Base-by-base conservation (phyloP, 2,113 vertebrate genomes). In the Otus sunia region DNA sequence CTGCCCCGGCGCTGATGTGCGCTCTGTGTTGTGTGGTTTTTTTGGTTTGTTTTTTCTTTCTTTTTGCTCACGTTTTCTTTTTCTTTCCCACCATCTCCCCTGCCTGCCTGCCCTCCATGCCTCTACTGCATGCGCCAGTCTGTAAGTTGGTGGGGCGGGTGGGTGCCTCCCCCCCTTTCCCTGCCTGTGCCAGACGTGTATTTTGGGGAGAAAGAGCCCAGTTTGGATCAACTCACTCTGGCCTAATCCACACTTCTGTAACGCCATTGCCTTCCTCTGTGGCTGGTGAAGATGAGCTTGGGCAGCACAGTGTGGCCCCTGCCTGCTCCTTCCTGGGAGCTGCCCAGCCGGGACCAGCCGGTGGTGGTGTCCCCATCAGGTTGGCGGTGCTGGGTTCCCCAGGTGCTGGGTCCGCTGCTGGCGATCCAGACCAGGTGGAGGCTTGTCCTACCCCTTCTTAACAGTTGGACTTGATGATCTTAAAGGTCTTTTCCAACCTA, bases 121-220 rank as follows among this genome's bases (percentile, higher is more conserved):
- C 94, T 95, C 71, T 97, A 98, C 98, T 98, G 98, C 98, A 97
- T 98, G 98, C 88, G 25, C 93, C 98, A 99, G 99, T 99, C 98
- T 99, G 99, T 99, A 99, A 99, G 99, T 98, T 96, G 98, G 90
- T 96, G 85, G 83, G 72, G 43, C 0, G 75, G 66, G 94, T 91
- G 80, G 73, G 88, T 0, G 0, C 73, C 82, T 83, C 67, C 73
- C 43, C 41, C 25, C 53, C 83, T 93, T 91, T 39, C 67, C 45
- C 82, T 92, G 85, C 81, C 81, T 58, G n/a, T 81, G 91, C 84
- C 5, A 5, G 74, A 79, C 55, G 66, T 2, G 0, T 82, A 32
- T 69, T 77, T 22, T 88, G 81, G 86, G 92, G 77, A 94, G 59
- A 78, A 73, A 75, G 50, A 84, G 20, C 75, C 66, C 16, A 2